Conservation (phyloP, 2,888 invertebrate species). For the Macrophya annulata region DNA sequence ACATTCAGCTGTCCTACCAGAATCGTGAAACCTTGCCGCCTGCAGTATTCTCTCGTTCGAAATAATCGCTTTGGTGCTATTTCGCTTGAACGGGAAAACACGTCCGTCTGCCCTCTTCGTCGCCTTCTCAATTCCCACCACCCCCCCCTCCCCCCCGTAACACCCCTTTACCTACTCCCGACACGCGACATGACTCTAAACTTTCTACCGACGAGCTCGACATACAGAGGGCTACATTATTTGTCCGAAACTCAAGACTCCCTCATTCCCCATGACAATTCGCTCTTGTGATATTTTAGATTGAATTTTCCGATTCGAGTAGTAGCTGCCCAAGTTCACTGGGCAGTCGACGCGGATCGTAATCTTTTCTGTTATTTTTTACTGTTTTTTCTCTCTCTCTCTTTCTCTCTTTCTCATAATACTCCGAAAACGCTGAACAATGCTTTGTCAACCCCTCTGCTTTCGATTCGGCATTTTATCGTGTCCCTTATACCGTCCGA, state of each 20-base stretch:
- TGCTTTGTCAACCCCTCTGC: slow-evolving; percentile 11
- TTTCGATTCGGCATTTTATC: slow-evolving; percentile 15
- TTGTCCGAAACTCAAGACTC: slow-evolving; percentile 41
- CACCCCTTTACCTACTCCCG: slow-evolving; percentile 43
- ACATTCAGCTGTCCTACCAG: neutral
- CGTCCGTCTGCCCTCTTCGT: slow-evolving; percentile 43
- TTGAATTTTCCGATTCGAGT: slow-evolving; percentile 35
- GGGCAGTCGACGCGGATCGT: slow-evolving; percentile 26
- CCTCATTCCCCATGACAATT: neutral
- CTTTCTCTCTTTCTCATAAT: neutral
- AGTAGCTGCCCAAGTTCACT: neutral
- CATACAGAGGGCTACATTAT: slow-evolving; percentile 51
- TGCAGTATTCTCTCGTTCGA: slow-evolving; percentile 48
- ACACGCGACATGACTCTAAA: slow-evolving; percentile 50
- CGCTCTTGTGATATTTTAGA: slow-evolving; percentile 31
- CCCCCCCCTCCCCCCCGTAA: slow-evolving; percentile 15
- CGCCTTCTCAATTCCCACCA: slow-evolving; percentile 24
- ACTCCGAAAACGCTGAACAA: slow-evolving; percentile 15
- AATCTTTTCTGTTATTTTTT: neutral
- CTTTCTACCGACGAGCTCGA: slow-evolving; percentile 41
- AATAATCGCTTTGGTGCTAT: slow-evolving; percentile 44
- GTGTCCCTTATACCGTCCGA: neutral
- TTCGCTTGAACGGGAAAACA: slow-evolving; percentile 51
- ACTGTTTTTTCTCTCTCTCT: neutral
- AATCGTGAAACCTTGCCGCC: slow-evolving; percentile 45